Percentiles rank a stretch among this genome's conserved stretches.
These are phyloP conservation scores for Polyommatus iphigenia DNA, from an alignment of 2,888 invertebrate genomes.

Conservation along the genomic window DNA sequence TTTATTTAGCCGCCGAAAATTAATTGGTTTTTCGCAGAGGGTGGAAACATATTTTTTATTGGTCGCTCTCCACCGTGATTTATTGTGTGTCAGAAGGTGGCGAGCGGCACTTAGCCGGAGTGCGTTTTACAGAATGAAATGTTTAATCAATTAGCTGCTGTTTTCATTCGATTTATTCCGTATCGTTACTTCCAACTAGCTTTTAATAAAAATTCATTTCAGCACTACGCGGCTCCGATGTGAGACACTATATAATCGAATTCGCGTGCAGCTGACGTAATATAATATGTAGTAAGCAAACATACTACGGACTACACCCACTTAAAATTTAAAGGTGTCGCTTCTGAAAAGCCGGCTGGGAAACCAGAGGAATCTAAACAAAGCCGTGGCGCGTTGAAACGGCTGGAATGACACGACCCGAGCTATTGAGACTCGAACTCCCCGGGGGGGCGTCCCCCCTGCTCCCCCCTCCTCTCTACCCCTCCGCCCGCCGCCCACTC, in stretches of 20 bases:
- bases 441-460: constrained; percentile 37
- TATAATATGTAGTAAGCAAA: constrained; percentile 27
- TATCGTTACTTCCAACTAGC: not conserved
- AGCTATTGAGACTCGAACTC: constrained; percentile 60
- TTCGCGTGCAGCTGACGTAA: not conserved
- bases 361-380: constrained; percentile 54
- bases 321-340: constrained; percentile 44
- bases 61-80: constrained; percentile 77
- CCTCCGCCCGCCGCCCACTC: constrained; percentile 45
- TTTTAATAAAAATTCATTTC: not conserved
- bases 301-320: constrained; percentile 34
- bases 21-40: constrained; percentile 80
- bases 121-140: constrained; percentile 65
- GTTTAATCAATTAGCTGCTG: constrained; percentile 46
- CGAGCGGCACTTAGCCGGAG: constrained; percentile 76
- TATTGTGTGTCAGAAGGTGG: constrained; percentile 80
- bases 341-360: constrained; percentile 45
- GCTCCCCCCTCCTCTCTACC: constrained; percentile 44
- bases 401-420: constrained; percentile 61
- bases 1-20: constrained; percentile 78
- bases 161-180: constrained; percentile 9
- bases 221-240: not conserved
- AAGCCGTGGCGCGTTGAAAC: constrained; percentile 51
- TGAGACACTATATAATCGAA: not conserved
- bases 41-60: constrained; percentile 79